phyloP scores from a whole-genome alignment of 2,797 vertebrate genomes.

The Chelidonichthys spinosus region DNA sequence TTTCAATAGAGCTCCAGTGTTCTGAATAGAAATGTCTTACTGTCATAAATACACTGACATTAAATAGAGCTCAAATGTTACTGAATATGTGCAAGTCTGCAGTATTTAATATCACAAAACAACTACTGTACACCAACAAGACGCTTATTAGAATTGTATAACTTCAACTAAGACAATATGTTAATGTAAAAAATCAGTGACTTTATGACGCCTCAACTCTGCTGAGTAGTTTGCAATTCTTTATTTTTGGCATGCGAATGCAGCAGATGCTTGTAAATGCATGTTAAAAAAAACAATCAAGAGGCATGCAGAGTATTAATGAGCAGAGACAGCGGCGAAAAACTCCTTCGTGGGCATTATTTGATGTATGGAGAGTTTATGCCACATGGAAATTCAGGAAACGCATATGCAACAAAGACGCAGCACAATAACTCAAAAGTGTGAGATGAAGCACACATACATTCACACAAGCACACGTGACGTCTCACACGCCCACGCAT shows the following conservation, averaged over 20 bases:
- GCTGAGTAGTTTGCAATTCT: not conserved
- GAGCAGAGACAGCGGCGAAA: constrained; percentile 6
- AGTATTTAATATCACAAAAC: not conserved
- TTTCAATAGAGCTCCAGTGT: not conserved
- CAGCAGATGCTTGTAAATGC: not conserved
- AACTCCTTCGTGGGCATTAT: constrained; percentile 3
- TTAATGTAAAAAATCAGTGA: constrained; percentile 9
- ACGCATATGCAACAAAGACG: constrained; percentile 36
- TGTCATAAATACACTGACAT: not conserved
- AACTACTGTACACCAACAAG: not conserved
- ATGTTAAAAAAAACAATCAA: not conserved
- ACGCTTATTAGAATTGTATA: not conserved
- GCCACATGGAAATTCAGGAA: constrained; percentile 30
- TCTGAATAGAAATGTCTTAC: not conserved
- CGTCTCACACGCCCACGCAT: constrained; percentile 5
- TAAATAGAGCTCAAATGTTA: not conserved
- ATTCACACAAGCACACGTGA: not conserved
- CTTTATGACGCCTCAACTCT: not conserved
- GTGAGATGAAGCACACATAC: constrained; percentile 4
- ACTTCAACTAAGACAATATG: not conserved
- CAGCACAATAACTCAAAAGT: constrained; percentile 40
- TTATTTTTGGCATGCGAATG: not conserved
- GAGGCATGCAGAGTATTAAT: constrained; percentile 22
- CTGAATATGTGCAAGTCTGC: constrained; percentile 2
- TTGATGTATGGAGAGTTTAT: constrained; percentile 47